phyloP scores from a whole-genome alignment of 2,113 vertebrate species.

The Himantopus leucocephalus region DNA sequence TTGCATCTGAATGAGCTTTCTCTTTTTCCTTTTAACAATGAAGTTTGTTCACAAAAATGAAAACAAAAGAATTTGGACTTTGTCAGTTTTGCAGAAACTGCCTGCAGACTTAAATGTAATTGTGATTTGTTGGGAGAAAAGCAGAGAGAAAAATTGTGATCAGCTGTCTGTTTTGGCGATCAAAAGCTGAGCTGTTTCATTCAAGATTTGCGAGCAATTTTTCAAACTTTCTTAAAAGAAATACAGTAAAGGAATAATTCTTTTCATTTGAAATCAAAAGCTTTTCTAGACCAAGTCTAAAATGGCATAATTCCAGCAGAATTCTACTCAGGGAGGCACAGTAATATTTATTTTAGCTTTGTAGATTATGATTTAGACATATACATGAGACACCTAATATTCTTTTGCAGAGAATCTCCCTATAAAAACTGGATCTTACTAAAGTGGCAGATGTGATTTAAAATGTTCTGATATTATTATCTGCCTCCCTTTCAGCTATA shows the following conservation, averaged over 20 bases:
- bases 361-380: not conserved
- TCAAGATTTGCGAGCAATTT: not conserved
- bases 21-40: not conserved
- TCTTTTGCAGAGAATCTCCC: not conserved
- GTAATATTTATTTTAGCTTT: not conserved
- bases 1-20: not conserved
- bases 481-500: not conserved
- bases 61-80: not conserved
- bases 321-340: not conserved
- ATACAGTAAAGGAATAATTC: not conserved
- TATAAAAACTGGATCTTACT: not conserved
- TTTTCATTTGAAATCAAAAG: not conserved
- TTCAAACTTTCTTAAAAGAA: not conserved
- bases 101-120: not conserved
- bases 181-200: not conserved
- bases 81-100: not conserved
- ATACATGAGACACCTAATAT: not conserved
- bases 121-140: not conserved
- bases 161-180: not conserved
- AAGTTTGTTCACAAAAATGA: not conserved
- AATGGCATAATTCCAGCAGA: not conserved
- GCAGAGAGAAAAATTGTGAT: not conserved
- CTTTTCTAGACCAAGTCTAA: not conserved
- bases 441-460: not conserved
- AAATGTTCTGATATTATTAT: not conserved